These are phyloP conservation scores for Tipula helvola DNA, from an alignment of 2,888 invertebrate species.

Conservation along the genomic window DNA sequence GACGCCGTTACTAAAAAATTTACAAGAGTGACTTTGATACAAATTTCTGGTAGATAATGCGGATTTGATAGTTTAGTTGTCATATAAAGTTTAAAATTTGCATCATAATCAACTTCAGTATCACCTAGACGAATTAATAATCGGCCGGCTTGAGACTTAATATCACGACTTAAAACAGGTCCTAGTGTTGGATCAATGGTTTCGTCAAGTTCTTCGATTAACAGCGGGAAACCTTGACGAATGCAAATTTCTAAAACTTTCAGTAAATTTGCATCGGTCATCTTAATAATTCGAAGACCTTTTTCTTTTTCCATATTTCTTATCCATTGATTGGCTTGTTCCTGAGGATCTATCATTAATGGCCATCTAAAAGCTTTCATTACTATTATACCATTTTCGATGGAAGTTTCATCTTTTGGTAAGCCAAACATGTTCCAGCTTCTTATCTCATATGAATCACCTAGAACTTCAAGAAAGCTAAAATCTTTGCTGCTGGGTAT, in stretches of 20 bases:
- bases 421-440: constrained; percentile 83
- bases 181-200: constrained; percentile 74
- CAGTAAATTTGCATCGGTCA: constrained; percentile 63
- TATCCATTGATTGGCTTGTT: constrained; percentile 90
- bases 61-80: constrained; percentile 89
- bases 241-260: constrained; percentile 64
- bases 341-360: constrained; percentile 89
- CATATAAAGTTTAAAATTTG: constrained; percentile 74
- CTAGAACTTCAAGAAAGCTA: constrained; percentile 58
- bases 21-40: constrained; percentile 82
- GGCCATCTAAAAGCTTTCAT: constrained; percentile 75
- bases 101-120: constrained; percentile 78
- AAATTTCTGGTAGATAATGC: constrained; percentile 85
- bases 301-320: constrained; percentile 72
- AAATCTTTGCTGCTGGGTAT: constrained; percentile 60
- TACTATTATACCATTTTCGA: constrained; percentile 86
- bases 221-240: constrained; percentile 70
- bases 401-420: constrained; percentile 76
- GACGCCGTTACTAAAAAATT: constrained; percentile 86
- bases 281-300: constrained; percentile 62
- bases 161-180: constrained; percentile 71
- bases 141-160: constrained; percentile 59
- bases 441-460: constrained; percentile 76
- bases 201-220: constrained; percentile 83
- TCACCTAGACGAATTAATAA: constrained; percentile 75